Evolutionary conservation across 1,140 invertebrate genomes (phyloP).

Genomic region (Pentalonia nigronervosa): DNA sequence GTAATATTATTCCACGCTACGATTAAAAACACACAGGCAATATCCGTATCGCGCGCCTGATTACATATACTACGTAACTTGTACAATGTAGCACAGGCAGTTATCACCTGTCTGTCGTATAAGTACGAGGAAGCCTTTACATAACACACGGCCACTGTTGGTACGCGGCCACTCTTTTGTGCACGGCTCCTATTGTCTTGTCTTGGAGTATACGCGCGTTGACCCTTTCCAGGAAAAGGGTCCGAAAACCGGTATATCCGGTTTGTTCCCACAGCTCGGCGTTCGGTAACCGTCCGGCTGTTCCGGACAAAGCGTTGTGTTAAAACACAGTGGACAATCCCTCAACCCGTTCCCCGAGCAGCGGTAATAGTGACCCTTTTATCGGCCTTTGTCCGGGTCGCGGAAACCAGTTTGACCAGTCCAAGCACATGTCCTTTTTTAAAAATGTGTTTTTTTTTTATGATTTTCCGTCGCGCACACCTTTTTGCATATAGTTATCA

Average conservation of each 20-base stretch:
- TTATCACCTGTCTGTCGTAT: slow-evolving; percentile 45
- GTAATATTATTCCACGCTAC: background rate
- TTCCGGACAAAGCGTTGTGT: slow-evolving; percentile 31
- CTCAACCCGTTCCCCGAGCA: slow-evolving; percentile 23
- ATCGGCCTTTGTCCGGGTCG: slow-evolving; percentile 40
- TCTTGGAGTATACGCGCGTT: slow-evolving; percentile 46
- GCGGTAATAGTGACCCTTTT: background rate
- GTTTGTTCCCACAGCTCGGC: slow-evolving; percentile 36
- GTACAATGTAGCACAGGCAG: background rate
- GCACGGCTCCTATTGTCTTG: slow-evolving; percentile 36
- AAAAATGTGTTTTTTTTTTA: background rate
- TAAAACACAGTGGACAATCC: slow-evolving; percentile 44
- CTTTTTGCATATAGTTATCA: slow-evolving; percentile 9
- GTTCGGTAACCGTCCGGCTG: slow-evolving; percentile 38
- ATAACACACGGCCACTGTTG: slow-evolving; percentile 1
- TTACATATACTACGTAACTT: background rate
- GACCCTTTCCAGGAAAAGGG: slow-evolving; percentile 53
- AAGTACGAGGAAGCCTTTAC: background rate
- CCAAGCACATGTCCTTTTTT: slow-evolving; percentile 47
- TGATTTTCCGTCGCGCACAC: background rate
- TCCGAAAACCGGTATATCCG: slow-evolving; percentile 57
- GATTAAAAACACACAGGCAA: background rate
- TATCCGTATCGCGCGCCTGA: background rate
- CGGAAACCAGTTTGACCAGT: slow-evolving; percentile 56
- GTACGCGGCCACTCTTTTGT: slow-evolving; percentile 23